Percentiles rank a stretch among this genome's conserved stretches.
Conservation (phyloP, 2,113 vertebrate genomes). For the Eclectus roratus region DNA sequence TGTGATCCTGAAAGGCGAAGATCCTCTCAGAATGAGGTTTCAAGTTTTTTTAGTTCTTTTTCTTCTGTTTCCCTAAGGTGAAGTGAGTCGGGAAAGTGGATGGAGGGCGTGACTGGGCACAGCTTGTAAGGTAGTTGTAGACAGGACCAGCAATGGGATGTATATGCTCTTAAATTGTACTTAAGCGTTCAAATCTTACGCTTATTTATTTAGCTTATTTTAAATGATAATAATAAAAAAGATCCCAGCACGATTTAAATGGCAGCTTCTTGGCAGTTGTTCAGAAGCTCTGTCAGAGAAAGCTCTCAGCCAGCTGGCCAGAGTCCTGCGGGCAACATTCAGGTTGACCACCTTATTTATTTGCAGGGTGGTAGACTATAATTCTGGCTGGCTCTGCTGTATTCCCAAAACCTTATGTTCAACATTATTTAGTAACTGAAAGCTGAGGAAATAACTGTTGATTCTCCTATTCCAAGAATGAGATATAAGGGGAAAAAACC, state of each 20-base stretch:
- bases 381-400: constrained; percentile 49
- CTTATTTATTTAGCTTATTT: constrained; percentile 40
- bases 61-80: not conserved
- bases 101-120: not conserved
- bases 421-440: constrained; percentile 17
- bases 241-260: constrained; percentile 26
- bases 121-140: not conserved
- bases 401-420: constrained; percentile 42
- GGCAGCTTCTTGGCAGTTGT: constrained; percentile 51
- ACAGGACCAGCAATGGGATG: not conserved
- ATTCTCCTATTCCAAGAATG: not conserved
- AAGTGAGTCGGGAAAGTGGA: not conserved
- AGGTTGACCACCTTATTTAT: constrained; percentile 64
- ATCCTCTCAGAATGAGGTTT: not conserved
- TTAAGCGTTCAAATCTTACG: not conserved
- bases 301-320: constrained; percentile 67
- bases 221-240: not conserved
- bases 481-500: not conserved
- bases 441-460: not conserved
- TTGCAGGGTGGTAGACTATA: constrained; percentile 21
- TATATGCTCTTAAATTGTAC: not conserved
- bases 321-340: constrained; percentile 48
- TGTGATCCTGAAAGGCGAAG: not conserved
- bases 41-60: not conserved
- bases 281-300: constrained; percentile 60